Conservation (phyloP, 2,888 invertebrate genomes). For the Chaetogeoica ovagalla region DNA sequence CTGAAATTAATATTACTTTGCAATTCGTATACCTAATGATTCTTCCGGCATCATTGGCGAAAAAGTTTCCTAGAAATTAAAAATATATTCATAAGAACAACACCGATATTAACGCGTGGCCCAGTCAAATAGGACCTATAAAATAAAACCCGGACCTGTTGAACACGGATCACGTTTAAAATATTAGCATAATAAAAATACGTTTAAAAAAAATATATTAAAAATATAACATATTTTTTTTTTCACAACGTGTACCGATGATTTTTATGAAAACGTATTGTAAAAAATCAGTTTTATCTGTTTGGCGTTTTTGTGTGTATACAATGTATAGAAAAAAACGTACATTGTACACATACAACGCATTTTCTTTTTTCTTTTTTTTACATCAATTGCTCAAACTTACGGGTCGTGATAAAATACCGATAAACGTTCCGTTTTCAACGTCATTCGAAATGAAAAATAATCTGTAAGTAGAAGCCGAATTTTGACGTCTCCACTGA, state of each 20-base stretch:
- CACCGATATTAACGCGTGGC: background rate
- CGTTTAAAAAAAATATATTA: too few relatives aligned
- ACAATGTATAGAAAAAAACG: too few relatives aligned
- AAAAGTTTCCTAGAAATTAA: slow-evolving; percentile 40
- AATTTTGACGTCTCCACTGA: slow-evolving; percentile 19
- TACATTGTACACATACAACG: background rate
- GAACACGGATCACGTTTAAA: background rate
- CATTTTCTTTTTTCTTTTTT: too few relatives aligned
- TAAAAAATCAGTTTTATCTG: background rate
- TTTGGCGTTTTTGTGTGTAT: background rate
- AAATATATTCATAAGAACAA: slow-evolving; percentile 25
- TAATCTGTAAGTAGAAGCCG: slow-evolving; percentile 24
- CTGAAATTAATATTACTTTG: slow-evolving; percentile 48
- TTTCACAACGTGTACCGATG: background rate
- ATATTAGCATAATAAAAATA: background rate
- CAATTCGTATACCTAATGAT: slow-evolving; percentile 24
- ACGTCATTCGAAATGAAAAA: slow-evolving; percentile 26
- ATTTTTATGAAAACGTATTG: background rate
- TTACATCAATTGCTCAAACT: background rate
- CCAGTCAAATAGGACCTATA: background rate
- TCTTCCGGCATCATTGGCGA: slow-evolving; percentile 20
- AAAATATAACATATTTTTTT: background rate
- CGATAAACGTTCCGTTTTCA: slow-evolving; percentile 43
- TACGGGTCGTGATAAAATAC: slow-evolving; percentile 30
- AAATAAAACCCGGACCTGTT: background rate